Base-by-base conservation (phyloP, 2,113 vertebrate species). In the Colistium nudipinnis region DNA sequence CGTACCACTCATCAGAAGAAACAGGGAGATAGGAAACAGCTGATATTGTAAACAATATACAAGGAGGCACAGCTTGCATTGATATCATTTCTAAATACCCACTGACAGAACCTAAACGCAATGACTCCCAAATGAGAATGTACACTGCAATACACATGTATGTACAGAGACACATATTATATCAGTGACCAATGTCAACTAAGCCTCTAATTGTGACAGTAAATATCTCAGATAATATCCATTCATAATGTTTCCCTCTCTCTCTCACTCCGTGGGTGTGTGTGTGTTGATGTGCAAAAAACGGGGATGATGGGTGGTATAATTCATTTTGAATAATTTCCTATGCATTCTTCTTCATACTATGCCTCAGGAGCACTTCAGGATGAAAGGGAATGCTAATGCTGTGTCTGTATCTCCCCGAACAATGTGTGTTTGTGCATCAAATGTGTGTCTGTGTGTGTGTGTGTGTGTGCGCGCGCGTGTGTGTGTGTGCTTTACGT, bases 331-430 rank as follows among this genome's bases (percentile, higher is more conserved):
- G 82, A 90, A 90, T 91, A 69, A 90, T 90, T 88, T 91, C 78
- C 83, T 78, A 72, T 84, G 86, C 79, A 76, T 78, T 84, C 75
- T 80, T 83, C 84, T 84, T 83, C 60, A 76, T 74, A 76, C 83
- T 65, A 52, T 83, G 84, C 82, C 74, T 84, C 74, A 72, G 78
- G 86, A 89, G 84, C 82, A 88, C 82, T 84, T 79, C 60, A 77
- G 84, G 83, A 90, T 90, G 80, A 91, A 88, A 90, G 83, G 31
- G 74, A 90, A 90, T 90, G 88, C 86, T 90, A 90, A 92, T 85
- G 67, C 69, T 67, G 59, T 69, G 62, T 75, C 56, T 81, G 72
- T 85, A 78, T 84, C 70, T 77, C 57, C 19, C 70, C 60, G 74
- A 66, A 78, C 41, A 78, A 64, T 69, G 67, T 85, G 83, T 78